Percentiles rank a stretch among this genome's conserved stretches.
phyloP scores from a whole-genome alignment of 2,113 vertebrate genomes.

The Phrynosoma blainvillii region DNA sequence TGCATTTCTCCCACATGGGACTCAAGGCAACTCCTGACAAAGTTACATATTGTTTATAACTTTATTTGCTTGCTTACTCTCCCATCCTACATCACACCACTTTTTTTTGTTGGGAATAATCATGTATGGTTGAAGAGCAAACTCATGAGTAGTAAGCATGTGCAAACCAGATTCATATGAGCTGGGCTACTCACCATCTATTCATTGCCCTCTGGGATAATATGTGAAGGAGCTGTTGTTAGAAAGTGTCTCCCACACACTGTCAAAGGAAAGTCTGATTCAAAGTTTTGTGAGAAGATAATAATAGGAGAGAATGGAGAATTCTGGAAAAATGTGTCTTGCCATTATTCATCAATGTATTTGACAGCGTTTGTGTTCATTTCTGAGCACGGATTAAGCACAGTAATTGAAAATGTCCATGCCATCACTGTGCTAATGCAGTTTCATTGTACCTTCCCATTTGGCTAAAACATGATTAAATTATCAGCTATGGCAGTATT shows the following conservation, averaged over 20 bases:
- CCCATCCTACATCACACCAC: too few relatives aligned
- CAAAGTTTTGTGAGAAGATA: neutral
- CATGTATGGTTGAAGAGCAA: neutral
- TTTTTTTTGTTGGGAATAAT: neutral
- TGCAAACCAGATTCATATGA: neutral
- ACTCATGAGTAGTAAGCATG: neutral
- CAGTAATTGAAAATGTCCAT: slow-evolving; percentile 61
- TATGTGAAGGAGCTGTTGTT: neutral
- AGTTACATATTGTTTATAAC: too few relatives aligned
- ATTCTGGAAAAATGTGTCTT: neutral
- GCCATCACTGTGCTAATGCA: slow-evolving; percentile 44
- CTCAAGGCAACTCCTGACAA: too few relatives aligned
- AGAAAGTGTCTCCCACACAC: neutral
- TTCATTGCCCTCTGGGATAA: neutral
- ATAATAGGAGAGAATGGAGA: neutral
- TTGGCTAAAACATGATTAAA: slow-evolving; percentile 55
- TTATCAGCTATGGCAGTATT: slow-evolving; percentile 63
- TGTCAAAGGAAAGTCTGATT: neutral
- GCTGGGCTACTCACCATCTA: neutral
- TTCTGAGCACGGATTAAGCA: slow-evolving; percentile 53
- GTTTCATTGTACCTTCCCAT: slow-evolving; percentile 24
- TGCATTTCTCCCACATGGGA: too few relatives aligned
- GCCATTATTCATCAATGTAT: neutral
- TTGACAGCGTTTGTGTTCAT: neutral
- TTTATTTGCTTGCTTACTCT: too few relatives aligned